phyloP scores from a whole-genome alignment of 1,140 invertebrate genomes.

The Saccostrea glomerata region DNA sequence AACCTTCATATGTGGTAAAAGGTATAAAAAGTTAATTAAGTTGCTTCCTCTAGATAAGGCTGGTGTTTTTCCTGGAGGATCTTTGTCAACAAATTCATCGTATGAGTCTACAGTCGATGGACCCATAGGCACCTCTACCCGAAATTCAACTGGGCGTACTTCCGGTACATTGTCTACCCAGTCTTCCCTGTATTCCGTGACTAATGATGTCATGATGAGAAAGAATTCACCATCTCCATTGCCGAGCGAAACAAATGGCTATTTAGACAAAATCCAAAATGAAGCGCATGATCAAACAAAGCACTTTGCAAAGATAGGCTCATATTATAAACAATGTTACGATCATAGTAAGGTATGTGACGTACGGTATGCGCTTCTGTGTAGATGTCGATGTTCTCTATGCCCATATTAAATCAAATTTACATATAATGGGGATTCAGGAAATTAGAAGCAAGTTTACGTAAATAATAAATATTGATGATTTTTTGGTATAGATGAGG shows the following conservation, averaged over 20 bases:
- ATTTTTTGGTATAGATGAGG: background rate
- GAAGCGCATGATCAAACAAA: background rate
- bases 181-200: background rate
- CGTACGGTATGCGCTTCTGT: too few species aligned
- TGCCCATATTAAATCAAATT: background rate
- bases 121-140: too few species aligned
- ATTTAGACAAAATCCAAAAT: background rate
- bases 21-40: too few species aligned
- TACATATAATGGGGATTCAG: background rate
- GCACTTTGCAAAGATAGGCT: conserved; percentile 42
- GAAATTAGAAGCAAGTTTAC: too few species aligned
- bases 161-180: too few species aligned
- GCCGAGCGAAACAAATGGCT: background rate
- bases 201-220: background rate
- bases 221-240: too few species aligned
- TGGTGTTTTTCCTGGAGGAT: too few species aligned
- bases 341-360: background rate
- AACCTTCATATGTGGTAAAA: too few species aligned
- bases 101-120: too few species aligned
- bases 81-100: too few species aligned
- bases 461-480: background rate
- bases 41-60: conserved; percentile 38
- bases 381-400: too few species aligned
- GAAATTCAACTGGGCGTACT: too few species aligned
- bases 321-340: conserved; percentile 21